A percentile compares a stretch with the other conserved stretches of the same genome.
phyloP scores from a whole-genome alignment of 2,797 vertebrate species.

The Brotogeris chrysoptera region DNA sequence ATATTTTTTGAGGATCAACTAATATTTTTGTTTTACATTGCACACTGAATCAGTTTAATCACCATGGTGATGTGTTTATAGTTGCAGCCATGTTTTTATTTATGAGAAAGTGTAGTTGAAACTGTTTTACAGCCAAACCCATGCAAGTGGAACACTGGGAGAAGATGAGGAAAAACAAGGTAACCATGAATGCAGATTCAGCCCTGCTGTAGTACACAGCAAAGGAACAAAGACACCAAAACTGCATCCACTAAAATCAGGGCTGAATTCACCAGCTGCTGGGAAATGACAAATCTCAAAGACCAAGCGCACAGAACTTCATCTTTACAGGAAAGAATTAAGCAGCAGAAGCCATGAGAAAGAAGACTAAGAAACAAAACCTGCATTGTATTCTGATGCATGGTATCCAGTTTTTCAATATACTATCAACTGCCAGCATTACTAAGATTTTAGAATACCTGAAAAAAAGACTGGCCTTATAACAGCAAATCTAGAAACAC shows the following conservation, averaged over 20 bases:
- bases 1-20: not conserved
- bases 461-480: not conserved
- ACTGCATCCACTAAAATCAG: not conserved
- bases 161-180: slow-evolving; percentile 15
- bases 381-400: not conserved
- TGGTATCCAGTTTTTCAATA: not conserved
- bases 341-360: not conserved
- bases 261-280: not conserved
- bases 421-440: not conserved
- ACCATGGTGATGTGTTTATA: not conserved
- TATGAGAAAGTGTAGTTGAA: not conserved
- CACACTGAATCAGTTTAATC: not conserved
- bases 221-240: not conserved
- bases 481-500: not conserved
- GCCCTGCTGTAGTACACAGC: not conserved
- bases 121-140: not conserved
- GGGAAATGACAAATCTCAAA: not conserved
- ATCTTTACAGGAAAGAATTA: not conserved
- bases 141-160: not conserved
- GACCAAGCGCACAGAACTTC: not conserved
- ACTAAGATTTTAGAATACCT: not conserved
- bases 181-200: not conserved
- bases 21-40: not conserved
- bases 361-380: not conserved
- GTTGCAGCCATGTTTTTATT: not conserved